phyloP scores from a whole-genome alignment of 1,140 invertebrate species.

The Drosophila seguyi region DNA sequence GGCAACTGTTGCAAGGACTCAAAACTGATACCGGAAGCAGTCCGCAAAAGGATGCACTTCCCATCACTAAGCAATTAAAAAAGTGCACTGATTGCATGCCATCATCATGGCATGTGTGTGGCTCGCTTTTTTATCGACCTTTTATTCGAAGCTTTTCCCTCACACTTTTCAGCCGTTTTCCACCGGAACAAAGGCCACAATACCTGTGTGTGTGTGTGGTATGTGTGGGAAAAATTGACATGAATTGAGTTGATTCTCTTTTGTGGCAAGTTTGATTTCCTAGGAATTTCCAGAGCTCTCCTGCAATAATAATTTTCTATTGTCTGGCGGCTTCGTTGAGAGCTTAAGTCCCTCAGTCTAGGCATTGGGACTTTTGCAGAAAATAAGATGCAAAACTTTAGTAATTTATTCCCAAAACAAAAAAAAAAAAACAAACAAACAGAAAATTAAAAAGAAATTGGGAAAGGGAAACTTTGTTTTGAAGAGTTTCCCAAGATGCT shows the following conservation, averaged over 20 bases:
- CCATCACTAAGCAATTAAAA: constrained; percentile 49
- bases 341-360: constrained; percentile 11
- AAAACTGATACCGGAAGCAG: constrained; percentile 29
- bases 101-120: constrained; percentile 28
- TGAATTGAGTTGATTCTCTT: constrained; percentile 52
- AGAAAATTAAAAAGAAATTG: constrained; percentile 24
- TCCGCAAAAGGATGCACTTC: constrained; percentile 15
- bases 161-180: constrained; percentile 11
- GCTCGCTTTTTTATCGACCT: constrained; percentile 33
- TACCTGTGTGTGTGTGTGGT: constrained; percentile 2
- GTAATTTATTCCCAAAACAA: constrained; percentile 35
- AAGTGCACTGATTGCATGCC: constrained; percentile 46
- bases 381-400: constrained; percentile 29
- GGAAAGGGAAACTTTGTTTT: neutral
- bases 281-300: constrained; percentile 5
- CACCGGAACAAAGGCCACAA: constrained; percentile 34
- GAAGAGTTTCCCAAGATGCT: neutral
- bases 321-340: constrained; percentile 12
- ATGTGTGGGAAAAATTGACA: constrained; percentile 37
- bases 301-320: constrained; percentile 22
- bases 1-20: constrained; percentile 2
- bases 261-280: constrained; percentile 36
- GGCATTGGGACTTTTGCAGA: constrained; percentile 3
- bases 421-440: neutral
- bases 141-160: constrained; percentile 20